These are phyloP conservation scores for Poeciliopsis retropinna DNA, from an alignment of 2,113 vertebrate genomes.

Conservation along the genomic window DNA sequence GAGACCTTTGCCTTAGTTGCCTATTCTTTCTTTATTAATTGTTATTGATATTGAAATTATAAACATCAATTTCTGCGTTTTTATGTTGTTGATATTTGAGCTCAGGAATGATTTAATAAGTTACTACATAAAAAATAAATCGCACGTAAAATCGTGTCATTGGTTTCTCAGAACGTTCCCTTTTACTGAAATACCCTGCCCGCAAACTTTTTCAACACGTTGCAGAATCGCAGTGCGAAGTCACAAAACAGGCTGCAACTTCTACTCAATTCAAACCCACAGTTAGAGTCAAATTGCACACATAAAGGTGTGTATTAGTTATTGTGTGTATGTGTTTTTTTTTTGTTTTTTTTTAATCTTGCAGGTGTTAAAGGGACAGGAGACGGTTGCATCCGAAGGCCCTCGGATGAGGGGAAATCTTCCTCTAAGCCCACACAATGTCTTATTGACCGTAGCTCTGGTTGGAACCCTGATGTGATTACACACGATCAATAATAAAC, in stretches of 20 bases:
- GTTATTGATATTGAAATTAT: neutral
- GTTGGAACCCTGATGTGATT: constrained; percentile 44
- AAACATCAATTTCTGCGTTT: neutral
- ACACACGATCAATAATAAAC: constrained; percentile 51
- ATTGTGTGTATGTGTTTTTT: neutral
- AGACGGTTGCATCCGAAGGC: constrained; percentile 47
- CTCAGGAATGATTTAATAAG: neutral
- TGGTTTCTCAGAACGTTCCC: neutral
- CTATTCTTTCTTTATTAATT: neutral
- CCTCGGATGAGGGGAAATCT: constrained; percentile 26
- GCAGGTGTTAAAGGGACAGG: constrained; percentile 34
- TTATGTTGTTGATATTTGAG: neutral
- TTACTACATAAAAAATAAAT: neutral
- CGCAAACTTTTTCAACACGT: constrained; percentile 6
- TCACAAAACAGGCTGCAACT: constrained; percentile 13
- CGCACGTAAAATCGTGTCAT: neutral
- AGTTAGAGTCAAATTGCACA: constrained; percentile 1
- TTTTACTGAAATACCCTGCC: constrained; percentile 2
- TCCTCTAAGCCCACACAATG: constrained; percentile 23
- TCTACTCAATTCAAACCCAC: neutral
- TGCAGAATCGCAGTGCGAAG: constrained; percentile 6
- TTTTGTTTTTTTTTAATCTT: neutral
- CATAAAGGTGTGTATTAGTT: constrained; percentile 18
- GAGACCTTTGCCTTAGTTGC: neutral
- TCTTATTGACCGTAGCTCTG: constrained; percentile 34